phyloP scores from a whole-genome alignment of 1,140 invertebrate genomes.

The Andricus grossulariae region DNA sequence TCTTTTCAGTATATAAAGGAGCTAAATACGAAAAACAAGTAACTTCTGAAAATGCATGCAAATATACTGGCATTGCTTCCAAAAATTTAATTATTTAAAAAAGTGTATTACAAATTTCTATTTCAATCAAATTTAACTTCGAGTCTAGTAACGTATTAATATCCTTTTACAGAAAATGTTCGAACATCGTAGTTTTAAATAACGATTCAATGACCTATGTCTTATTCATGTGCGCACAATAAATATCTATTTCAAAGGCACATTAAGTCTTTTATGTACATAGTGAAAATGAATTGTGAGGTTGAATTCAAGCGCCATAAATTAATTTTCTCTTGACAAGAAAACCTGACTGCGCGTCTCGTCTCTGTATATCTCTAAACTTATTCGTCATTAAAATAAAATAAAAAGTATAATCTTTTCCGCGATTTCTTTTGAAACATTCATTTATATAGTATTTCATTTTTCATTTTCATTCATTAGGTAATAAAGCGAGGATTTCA shows the following conservation, averaged over 20 bases:
- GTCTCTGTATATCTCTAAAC: background rate
- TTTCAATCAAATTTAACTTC: too few species aligned
- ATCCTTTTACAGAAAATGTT: background rate
- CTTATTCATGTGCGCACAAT: background rate
- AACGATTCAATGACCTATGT: background rate
- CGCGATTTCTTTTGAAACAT: background rate
- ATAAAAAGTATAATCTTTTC: background rate
- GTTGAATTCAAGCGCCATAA: background rate
- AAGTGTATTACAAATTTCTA: too few species aligned
- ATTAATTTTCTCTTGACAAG: slow-evolving; percentile 23
- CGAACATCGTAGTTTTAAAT: background rate
- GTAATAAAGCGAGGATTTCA: too few species aligned
- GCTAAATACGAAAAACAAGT: too few species aligned
- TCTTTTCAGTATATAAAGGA: too few species aligned
- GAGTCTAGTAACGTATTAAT: too few species aligned
- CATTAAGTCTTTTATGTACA: slow-evolving; percentile 13
- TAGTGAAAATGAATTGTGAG: background rate
- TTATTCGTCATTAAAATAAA: background rate
- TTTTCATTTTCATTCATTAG: too few species aligned
- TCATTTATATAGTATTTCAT: too few species aligned
- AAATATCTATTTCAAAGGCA: background rate
- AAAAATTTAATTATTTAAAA: too few species aligned
- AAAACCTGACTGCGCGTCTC: background rate
- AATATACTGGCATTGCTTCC: too few species aligned
- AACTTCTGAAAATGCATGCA: too few species aligned